phyloP scores from a whole-genome alignment of 2,113 vertebrate genomes.

The Paradisaea rubra region DNA sequence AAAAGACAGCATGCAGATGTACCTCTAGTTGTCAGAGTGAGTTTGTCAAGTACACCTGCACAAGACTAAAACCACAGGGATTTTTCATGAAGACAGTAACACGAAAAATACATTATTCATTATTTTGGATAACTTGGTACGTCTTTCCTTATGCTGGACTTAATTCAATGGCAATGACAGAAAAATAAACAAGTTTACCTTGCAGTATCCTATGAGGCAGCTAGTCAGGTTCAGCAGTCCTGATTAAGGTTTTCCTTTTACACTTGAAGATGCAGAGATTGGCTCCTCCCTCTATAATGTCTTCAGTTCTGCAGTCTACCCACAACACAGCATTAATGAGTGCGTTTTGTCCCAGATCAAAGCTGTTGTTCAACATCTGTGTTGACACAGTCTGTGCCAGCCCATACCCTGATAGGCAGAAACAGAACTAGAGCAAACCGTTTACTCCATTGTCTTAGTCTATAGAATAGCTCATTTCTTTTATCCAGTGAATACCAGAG shows the following conservation, averaged over 20 bases:
- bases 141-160: neutral
- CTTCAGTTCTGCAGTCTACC: neutral
- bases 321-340: neutral
- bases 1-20: slow-evolving; percentile 5
- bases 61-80: neutral
- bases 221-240: neutral
- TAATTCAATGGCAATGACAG: neutral
- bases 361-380: neutral
- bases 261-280: neutral
- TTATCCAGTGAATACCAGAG: neutral
- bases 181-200: slow-evolving; percentile 1
- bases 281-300: neutral
- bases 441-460: neutral
- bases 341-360: neutral
- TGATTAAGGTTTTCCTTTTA: neutral
- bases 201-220: neutral
- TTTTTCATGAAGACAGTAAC: neutral
- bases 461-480: neutral
- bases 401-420: neutral
- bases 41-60: neutral
- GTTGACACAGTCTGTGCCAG: neutral
- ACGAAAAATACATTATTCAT: neutral
- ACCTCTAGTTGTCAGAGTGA: neutral
- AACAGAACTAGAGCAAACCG: neutral
- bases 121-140: neutral